These are phyloP conservation scores for Dendrocincla tyrannina DNA, from an alignment of 2,797 vertebrate species.

Conservation along the genomic window DNA sequence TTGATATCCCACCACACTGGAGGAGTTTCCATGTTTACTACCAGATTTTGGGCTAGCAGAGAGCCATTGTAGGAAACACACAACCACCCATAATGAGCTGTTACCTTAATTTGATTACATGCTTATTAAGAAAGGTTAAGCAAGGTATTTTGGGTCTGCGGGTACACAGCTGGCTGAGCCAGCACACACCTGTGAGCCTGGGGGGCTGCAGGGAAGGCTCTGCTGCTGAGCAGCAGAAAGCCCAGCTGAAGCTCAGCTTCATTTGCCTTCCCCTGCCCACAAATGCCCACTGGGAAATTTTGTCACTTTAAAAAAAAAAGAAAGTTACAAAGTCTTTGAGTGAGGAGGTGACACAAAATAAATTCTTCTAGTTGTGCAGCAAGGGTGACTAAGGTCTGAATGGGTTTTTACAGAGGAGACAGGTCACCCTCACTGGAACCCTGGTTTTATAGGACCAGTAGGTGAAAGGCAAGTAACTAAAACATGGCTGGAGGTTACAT, in stretches of 20 bases:
- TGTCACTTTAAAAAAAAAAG: not conserved
- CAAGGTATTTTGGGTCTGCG: not conserved
- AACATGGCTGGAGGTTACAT: accelerated
- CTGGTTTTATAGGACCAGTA: not conserved
- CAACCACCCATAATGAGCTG: not conserved
- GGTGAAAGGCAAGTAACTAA: accelerated
- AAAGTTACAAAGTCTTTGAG: not conserved
- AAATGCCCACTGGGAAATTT: not conserved
- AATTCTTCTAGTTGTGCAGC: not conserved
- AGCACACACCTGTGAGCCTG: not conserved
- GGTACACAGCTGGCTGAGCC: not conserved
- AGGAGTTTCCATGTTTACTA: not conserved
- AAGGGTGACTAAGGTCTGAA: not conserved
- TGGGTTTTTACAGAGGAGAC: accelerated
- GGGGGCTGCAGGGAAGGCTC: not conserved
- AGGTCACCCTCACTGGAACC: not conserved
- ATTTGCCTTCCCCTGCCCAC: not conserved
- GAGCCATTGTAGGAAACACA: not conserved
- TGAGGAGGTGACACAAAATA: not conserved
- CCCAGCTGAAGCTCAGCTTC: not conserved
- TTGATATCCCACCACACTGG: not conserved
- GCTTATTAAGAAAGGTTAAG: not conserved
- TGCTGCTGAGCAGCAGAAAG: not conserved
- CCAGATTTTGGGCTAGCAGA: not conserved
- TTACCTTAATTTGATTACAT: not conserved